These are phyloP conservation scores for Progne subis DNA, from an alignment of 2,113 vertebrate genomes.

Conservation along the genomic window DNA sequence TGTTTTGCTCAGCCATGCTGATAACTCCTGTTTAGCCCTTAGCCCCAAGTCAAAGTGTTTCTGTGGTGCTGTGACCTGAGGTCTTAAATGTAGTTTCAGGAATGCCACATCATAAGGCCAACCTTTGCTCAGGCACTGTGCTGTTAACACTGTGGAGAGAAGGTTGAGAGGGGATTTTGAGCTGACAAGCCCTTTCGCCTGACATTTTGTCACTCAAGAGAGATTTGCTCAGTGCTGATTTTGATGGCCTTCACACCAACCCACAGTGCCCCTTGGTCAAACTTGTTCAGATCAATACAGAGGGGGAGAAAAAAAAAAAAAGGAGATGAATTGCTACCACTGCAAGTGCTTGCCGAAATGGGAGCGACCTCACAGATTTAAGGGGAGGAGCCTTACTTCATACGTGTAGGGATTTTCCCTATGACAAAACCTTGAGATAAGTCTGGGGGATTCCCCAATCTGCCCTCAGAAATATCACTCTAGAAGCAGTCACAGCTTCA, in stretches of 20 bases:
- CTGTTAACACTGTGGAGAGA: neutral
- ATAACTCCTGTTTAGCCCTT: neutral
- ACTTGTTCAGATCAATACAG: neutral
- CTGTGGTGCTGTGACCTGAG: accelerated
- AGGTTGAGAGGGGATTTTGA: neutral
- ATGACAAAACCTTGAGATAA: neutral
- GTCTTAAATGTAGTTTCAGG: neutral
- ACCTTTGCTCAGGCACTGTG: neutral
- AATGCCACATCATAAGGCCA: neutral
- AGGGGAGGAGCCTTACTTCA: neutral
- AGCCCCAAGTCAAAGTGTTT: neutral
- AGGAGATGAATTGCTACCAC: neutral
- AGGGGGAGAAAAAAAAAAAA: neutral
- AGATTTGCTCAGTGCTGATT: neutral
- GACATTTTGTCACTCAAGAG: neutral
- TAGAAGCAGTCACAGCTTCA: constrained; percentile 2
- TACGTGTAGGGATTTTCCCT: constrained; percentile 40
- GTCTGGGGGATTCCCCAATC: constrained; percentile 26
- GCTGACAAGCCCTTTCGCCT: neutral
- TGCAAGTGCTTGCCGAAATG: neutral
- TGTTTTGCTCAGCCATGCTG: neutral
- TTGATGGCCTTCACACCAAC: neutral
- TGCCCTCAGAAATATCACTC: constrained; percentile 22
- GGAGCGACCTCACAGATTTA: neutral
- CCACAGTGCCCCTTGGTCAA: neutral